Percentiles rank a stretch among this genome's conserved stretches.
Evolutionary conservation across 2,797 vertebrate species (phyloP).

Genomic region (Sebastes umbrosus): DNA sequence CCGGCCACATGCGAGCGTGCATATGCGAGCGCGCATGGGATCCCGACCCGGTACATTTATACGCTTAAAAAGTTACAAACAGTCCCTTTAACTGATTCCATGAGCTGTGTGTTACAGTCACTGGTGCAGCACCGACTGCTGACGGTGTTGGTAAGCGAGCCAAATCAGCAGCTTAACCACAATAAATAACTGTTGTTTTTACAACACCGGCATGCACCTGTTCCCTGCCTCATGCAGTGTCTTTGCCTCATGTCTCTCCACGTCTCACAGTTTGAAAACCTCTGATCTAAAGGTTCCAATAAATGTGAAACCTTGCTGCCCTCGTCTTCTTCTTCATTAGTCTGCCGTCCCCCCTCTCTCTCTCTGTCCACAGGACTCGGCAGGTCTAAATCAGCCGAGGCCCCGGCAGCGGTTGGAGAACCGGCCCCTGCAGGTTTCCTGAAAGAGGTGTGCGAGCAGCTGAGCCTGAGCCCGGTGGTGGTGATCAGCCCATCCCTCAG

Average conservation of each 20-base stretch:
- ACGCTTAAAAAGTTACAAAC: too few relatives aligned
- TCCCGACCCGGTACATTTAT: too few relatives aligned
- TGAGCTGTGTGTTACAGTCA: not conserved
- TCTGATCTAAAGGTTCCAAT: not conserved
- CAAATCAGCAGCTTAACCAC: not conserved
- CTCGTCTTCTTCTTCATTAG: not conserved
- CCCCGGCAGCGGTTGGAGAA: slow-evolving; percentile 83
- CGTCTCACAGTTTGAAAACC: not conserved
- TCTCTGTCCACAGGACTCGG: slow-evolving; percentile 84
- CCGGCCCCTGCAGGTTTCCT: slow-evolving; percentile 87
- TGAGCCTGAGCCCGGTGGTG: slow-evolving; percentile 84
- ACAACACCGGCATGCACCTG: not conserved
- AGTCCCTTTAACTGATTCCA: not conserved
- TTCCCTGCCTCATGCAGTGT: not conserved
- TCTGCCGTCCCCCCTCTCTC: not conserved
- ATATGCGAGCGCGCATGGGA: too few relatives aligned
- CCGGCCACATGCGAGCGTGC: too few relatives aligned
- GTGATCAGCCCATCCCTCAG: slow-evolving; percentile 96
- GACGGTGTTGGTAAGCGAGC: not conserved
- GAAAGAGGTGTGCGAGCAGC: slow-evolving; percentile 83
- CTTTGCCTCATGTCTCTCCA: not conserved
- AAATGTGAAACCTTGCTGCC: not conserved
- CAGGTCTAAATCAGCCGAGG: slow-evolving; percentile 82
- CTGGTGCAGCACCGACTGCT: not conserved
- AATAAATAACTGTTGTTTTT: not conserved